Evolutionary conservation across 2,888 invertebrate species (phyloP), one percentile per base, ranked within the genome.

Genomic region (Miltochrista miniata): DNA sequence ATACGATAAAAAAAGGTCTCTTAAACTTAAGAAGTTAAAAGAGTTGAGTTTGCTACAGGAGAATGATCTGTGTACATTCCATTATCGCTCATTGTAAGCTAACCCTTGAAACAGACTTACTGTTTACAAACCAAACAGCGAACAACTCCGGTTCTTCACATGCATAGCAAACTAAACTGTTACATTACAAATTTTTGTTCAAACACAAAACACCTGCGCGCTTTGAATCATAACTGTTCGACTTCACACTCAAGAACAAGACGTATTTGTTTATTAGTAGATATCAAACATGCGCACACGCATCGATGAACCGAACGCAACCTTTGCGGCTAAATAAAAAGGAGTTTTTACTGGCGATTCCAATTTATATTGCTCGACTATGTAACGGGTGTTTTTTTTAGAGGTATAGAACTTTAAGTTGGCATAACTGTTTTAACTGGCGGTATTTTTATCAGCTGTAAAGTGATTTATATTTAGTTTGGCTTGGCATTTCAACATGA

Each of bases 201-300:
- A 9, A 7, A 38, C 18, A 11, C n/a, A 18, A 7, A 11, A 38
- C 38, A 38, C 38, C 24, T 38, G 18, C 38, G n/a, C 18, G 5
- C 18, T n/a, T 38, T 18, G 18, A 1, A 1, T 38, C 7, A 5
- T 38, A 24, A 38, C 38, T 38, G 38, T 38, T 18, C 8, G 29
- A 12, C 30, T 40, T 40, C n/a, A 40, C 24, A 40, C 13, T 12
- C n/a, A 38, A 10, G 13, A 40, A 13, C 29, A 12, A 29, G 12
- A 29, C 24, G 13, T 18, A n/a, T 18, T 38, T 38, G 29, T 40
- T 30, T 12, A 13, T 24, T 39, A 24, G 39, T 24, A 12, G 9
- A n/a, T 11, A 24, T 39, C 47, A 53, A 61, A 61, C 58, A 63
- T 42, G 12, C n/a, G n/a, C n/a, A n/a, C n/a, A n/a, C n/a, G n/a